Base-by-base conservation (phyloP, 2,113 vertebrate species). In the Prochilodus magdalenae region DNA sequence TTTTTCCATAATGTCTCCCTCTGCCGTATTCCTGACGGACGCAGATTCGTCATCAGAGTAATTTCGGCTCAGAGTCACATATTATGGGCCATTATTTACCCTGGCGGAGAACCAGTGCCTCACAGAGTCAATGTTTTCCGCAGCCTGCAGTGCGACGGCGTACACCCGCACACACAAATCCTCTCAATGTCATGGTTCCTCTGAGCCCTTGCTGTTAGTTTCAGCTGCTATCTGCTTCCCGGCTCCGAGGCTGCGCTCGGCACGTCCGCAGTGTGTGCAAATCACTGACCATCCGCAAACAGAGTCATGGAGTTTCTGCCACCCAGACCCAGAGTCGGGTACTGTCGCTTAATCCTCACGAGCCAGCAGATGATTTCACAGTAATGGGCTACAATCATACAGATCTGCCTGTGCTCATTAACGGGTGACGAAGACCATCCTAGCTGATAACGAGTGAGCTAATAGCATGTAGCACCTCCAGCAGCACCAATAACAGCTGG, bases 21-120 rank as follows among this genome's bases (percentile, higher is more conserved):
- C n/a, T 22, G 49, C 26, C 16, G 3, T 30, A 10, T 47, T 62
- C 66, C 57, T 87, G 85, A 82, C 62, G 44, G 71, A 84, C 85
- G 75, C 24, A 62, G 29, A 79, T 82, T 77, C 18, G 55, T 83
- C 60, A 70, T 87, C 79, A 79, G 62, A 76, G 72, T 83, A 29
- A 79, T 85, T 81, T 84, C 36, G 27, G 80, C 59, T 60, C 47
- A 27, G 62, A 49, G 16, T 65, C 49, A 80, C 77, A 73, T 78
- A 82, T 83, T 83, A 81, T 26, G 55, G 82, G 44, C 78, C 79
- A 81, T 79, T 88, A 79, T 88, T 87, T 88, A 84, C 29, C 27
- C 79, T 80, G 85, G 87, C 83, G 74, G 62, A 79, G 27, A 26
- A 71, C 66, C 80, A 71, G 27, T 26, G 49, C 15, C 63, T 67